Conservation (phyloP, 2,113 vertebrate species). For the Danio rerio region DNA sequence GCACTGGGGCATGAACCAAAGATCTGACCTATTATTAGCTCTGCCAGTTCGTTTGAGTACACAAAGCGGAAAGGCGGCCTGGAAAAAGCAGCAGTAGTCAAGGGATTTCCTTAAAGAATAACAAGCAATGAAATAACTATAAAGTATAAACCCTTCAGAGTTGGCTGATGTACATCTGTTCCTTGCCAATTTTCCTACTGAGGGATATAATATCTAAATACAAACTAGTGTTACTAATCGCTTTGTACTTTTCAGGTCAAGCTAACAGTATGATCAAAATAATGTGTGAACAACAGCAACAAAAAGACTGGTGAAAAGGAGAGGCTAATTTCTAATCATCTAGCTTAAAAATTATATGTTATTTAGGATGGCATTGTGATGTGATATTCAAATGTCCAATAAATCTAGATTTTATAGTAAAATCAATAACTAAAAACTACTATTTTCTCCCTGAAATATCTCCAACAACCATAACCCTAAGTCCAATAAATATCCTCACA, state of each 20-base stretch:
- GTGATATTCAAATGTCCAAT: background rate
- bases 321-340: slow-evolving; percentile 30
- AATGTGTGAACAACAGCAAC: background rate
- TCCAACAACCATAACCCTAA: no score
- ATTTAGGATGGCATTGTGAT: no score
- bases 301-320: background rate
- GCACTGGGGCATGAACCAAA: background rate
- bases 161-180: background rate
- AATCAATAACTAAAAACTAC: no score
- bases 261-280: background rate
- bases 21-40: background rate
- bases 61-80: background rate
- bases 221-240: background rate
- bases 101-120: background rate
- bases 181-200: background rate
- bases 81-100: background rate
- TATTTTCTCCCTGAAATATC: no score
- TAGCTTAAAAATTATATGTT: no score
- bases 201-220: background rate
- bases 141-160: background rate
- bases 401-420: no score
- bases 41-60: background rate
- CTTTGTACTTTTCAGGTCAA: background rate
- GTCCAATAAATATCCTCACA: no score
- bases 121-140: background rate